Conservation (phyloP, 2,113 vertebrate genomes). For the Ornithorhynchus anatinus region DNA sequence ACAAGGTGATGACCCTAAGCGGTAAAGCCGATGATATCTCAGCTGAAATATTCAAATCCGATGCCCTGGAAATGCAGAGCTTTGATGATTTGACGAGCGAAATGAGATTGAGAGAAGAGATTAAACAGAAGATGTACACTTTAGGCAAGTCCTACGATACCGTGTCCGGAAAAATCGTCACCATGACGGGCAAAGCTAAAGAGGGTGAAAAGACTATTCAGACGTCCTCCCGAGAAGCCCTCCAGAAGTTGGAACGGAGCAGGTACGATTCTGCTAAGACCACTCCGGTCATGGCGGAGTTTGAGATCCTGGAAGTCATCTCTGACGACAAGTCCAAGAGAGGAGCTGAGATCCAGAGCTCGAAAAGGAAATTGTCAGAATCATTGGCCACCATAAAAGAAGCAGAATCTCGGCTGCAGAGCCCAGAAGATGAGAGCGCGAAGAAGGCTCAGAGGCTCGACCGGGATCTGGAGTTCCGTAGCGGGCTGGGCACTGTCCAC, state of each 20-base stretch:
- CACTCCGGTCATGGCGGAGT: conserved; percentile 66
- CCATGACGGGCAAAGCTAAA: conserved; percentile 75
- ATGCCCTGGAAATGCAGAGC: conserved; percentile 71
- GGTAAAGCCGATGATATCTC: conserved; percentile 70
- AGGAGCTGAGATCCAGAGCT: conserved; percentile 65
- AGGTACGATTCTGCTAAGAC: conserved; percentile 64
- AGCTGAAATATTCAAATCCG: conserved; percentile 68
- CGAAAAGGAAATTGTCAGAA: conserved; percentile 70
- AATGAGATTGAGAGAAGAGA: conserved; percentile 73
- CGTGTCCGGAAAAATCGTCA: conserved; percentile 78
- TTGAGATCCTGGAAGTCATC: conserved; percentile 78
- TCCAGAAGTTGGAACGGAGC: conserved; percentile 52
- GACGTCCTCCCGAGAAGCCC: conserved; percentile 46
- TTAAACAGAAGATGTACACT: conserved; percentile 79
- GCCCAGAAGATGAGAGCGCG: conserved; percentile 66
- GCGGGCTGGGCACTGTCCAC: conserved; percentile 20
- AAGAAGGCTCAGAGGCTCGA: conserved; percentile 48
- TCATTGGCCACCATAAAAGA: conserved; percentile 77
- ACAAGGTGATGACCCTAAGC: conserved; percentile 81
- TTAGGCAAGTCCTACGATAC: conserved; percentile 87
- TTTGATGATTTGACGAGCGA: conserved; percentile 83
- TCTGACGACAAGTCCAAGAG: conserved; percentile 70
- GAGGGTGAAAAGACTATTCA: conserved; percentile 62
- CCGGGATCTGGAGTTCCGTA: conserved; percentile 24
- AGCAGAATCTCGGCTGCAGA: conserved; percentile 72